A percentile compares a stretch with the other conserved stretches of the same genome.
Evolutionary conservation across 2,113 vertebrate genomes (phyloP).

Genomic region (Ornithorhynchus anatinus): DNA sequence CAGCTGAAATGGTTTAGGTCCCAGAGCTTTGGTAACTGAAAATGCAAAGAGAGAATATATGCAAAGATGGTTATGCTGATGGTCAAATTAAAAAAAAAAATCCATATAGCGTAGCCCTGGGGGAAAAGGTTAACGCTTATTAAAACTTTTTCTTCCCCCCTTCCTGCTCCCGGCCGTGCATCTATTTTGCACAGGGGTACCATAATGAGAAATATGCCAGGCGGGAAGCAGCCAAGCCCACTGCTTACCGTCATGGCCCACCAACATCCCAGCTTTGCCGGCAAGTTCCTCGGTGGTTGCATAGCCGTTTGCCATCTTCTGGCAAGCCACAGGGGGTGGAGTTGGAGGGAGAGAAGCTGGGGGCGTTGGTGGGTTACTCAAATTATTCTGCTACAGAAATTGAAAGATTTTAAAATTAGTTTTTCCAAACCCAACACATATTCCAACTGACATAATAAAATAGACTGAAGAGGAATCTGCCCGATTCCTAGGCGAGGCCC

Average conservation of each 20-base stretch:
- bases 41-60: constrained; percentile 29
- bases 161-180: no score
- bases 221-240: no score
- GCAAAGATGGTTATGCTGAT: neutral
- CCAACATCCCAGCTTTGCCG: constrained; percentile 84
- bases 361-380: constrained; percentile 96
- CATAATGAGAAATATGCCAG: neutral
- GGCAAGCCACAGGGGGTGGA: constrained; percentile 87
- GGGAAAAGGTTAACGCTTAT: no score
- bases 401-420: constrained; percentile 51
- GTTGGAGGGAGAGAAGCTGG: constrained; percentile 97
- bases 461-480: no score
- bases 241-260: constrained; percentile 82
- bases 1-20: constrained; percentile 86
- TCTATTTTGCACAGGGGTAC: neutral
- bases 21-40: constrained; percentile 88
- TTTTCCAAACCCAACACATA: neutral
- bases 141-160: no score
- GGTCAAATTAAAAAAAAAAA: neutral
- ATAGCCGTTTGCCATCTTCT: constrained; percentile 93
- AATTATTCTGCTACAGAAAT: constrained; percentile 89
- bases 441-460: neutral
- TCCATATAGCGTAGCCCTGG: no score
- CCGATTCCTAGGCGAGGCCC: neutral
- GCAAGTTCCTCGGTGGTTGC: constrained; percentile 90